Evolutionary conservation across 2,113 vertebrate species (phyloP), one percentile per base, ranked within the genome.

Genomic region (Pardalotus punctatus): DNA sequence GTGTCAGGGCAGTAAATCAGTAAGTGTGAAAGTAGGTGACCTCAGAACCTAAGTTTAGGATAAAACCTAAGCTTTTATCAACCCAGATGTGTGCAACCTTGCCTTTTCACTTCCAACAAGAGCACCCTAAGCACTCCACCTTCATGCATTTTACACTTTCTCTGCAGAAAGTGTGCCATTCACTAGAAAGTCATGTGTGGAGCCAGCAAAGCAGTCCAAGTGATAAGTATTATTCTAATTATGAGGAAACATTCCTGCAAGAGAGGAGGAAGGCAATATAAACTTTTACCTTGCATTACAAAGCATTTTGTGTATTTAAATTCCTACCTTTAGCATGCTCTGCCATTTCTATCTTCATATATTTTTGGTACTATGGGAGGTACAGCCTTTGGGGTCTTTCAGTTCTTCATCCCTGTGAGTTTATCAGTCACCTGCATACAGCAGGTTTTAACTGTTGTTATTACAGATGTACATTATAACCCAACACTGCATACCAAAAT

Each of bases 391-490:
- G 5, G 18, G 5, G 17, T 35, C 24, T 77, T 80, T 73, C n/a
- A 73, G 23, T 35, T 20, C 15, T 80, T 93, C 50, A 77, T 53
- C n/a, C 18, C 25, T 69, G 0, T 45, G 35, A 80, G 10, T 62
- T 72, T 38, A 70, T 18, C 23, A 47, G 35, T n/a, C 60, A 53
- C 27, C 33, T 88, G 17, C 61, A 45, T 20, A 47, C 8, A 25
- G 21, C 20, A 48, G 22, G 38, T 90, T 87, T 76, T 61, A 73
- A 20, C 31, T 57, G 16, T 29, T 66, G 69, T 80, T 93, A 66
- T 80, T 86, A 58, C 62, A 94, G 54, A 42, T 93, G 67, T 71
- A 66, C 14, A 11, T 83, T 83, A 61, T 58, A 86, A 14, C 7
- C 10, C 19, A 73, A 77, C 6, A 3, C 21, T 4, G 0, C 16